Percentiles rank a stretch among this genome's conserved stretches.
phyloP scores from a whole-genome alignment of 2,888 invertebrate genomes.

The Melangyna quadrimaculata region DNA sequence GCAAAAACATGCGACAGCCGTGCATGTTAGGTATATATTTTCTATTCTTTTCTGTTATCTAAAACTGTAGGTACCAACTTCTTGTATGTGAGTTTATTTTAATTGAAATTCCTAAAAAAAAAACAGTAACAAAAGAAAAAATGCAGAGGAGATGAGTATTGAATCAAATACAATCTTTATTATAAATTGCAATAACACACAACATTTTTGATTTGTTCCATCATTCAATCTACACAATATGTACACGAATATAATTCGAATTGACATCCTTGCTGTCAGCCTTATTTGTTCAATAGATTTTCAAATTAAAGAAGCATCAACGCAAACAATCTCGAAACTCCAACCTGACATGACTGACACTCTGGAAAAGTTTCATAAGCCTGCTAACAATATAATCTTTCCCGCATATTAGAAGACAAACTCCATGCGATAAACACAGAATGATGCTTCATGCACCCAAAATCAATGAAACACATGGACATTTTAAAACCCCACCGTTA shows the following conservation, averaged over 20 bases:
- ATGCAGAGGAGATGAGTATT: not conserved
- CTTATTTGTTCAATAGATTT: conserved; percentile 17
- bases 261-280: conserved; percentile 39
- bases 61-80: too few species aligned
- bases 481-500: conserved; percentile 42
- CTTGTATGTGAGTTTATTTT: not conserved
- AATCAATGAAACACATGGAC: not conserved
- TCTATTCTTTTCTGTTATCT: too few species aligned
- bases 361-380: conserved; percentile 17
- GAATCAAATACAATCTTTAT: not conserved
- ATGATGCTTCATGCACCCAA: not conserved
- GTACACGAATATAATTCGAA: too few species aligned
- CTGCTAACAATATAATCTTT: not conserved
- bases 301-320: conserved; percentile 10
- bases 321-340: conserved; percentile 2
- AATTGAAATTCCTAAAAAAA: not conserved
- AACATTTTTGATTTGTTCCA: conserved; percentile 24
- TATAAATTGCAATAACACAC: not conserved
- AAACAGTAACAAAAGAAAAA: too few species aligned
- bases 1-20: too few species aligned
- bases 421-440: not conserved
- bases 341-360: conserved; percentile 43
- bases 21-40: too few species aligned
- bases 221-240: conserved; percentile 49
- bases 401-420: not conserved